Conservation (phyloP, 2,113 vertebrate genomes). For the Paratilapia polleni region DNA sequence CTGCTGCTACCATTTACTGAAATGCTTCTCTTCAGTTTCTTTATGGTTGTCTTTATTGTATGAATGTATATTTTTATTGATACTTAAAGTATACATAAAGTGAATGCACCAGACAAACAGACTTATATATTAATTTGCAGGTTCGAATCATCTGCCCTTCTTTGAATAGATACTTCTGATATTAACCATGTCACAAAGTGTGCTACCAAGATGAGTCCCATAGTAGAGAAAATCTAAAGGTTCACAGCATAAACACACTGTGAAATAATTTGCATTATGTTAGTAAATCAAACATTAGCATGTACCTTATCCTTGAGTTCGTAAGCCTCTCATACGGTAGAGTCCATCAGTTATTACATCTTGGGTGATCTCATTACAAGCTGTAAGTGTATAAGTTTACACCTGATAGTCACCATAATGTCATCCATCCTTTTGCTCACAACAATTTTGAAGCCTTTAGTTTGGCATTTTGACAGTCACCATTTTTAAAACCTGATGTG, state of each 20-base stretch:
- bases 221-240: not conserved
- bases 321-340: no score
- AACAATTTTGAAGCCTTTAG: no score
- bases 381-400: not conserved
- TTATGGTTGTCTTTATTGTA: constrained; percentile 30
- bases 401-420: not conserved
- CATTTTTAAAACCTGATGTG: no score
- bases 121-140: not conserved
- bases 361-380: not conserved
- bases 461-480: no score
- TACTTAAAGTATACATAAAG: not conserved
- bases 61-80: constrained; percentile 21
- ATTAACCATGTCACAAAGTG: not conserved
- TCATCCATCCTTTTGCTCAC: no score
- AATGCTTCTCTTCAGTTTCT: constrained; percentile 33
- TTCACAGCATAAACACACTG: not conserved
- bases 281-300: not conserved
- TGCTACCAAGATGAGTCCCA: not conserved
- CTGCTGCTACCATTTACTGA: constrained; percentile 62
- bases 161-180: not conserved
- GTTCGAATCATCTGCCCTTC: not conserved
- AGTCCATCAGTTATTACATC: no score
- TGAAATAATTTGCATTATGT: not conserved
- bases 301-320: not conserved
- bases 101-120: not conserved